phyloP scores from a whole-genome alignment of 2,113 vertebrate species.

The Odocoileus hemionus region DNA sequence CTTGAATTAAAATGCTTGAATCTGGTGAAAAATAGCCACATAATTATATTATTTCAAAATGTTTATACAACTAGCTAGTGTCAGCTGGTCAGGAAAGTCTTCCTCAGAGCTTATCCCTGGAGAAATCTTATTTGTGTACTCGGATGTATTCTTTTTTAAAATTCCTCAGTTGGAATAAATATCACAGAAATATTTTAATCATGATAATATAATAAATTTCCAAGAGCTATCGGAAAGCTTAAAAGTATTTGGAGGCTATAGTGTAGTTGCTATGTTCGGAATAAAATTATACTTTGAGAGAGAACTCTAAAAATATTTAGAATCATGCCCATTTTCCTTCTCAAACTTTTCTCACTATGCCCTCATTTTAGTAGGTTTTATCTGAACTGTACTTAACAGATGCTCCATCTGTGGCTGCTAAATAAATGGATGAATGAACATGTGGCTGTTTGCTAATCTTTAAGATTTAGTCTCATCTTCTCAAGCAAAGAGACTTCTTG shows the following conservation, averaged over 20 bases:
- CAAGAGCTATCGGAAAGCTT: background rate
- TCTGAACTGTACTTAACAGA: background rate
- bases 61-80: background rate
- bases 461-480: background rate
- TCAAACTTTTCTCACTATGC: background rate
- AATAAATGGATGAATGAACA: background rate
- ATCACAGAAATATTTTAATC: background rate
- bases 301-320: conserved; percentile 22
- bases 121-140: background rate
- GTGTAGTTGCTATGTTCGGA: background rate
- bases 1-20: background rate
- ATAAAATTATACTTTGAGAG: conserved; percentile 11
- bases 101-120: background rate
- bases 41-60: background rate
- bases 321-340: background rate
- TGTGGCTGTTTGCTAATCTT: background rate
- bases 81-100: background rate
- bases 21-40: background rate
- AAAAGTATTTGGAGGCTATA: background rate
- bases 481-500: background rate
- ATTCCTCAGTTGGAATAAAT: background rate
- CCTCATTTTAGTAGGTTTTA: background rate
- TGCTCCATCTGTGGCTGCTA: background rate
- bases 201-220: background rate
- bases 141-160: background rate